A percentile compares a stretch with the other conserved stretches of the same genome.
Evolutionary conservation across 2,113 vertebrate genomes (phyloP).

Genomic region (Cyprinodon brontotheroides): DNA sequence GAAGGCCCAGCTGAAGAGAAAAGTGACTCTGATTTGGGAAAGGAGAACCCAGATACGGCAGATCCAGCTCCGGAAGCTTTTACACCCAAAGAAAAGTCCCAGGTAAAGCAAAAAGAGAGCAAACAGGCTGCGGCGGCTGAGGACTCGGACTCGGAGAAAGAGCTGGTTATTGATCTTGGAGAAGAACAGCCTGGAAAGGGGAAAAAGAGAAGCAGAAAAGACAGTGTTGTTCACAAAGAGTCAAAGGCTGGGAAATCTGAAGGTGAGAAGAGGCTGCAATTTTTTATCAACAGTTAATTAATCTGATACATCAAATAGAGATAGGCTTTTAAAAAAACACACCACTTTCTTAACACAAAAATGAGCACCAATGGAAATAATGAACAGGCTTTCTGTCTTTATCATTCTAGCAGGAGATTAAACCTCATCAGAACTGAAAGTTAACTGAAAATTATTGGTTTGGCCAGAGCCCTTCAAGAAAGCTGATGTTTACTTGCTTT

Average conservation of each 20-base stretch:
- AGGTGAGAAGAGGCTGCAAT: constrained; percentile 69
- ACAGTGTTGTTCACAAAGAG: constrained; percentile 80
- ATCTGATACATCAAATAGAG: neutral
- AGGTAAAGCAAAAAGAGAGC: constrained; percentile 83
- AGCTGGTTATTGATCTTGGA: constrained; percentile 96
- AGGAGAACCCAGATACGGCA: constrained; percentile 84
- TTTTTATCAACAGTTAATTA: constrained; percentile 11
- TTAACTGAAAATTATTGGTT: too few relatives aligned
- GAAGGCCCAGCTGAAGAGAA: constrained; percentile 81
- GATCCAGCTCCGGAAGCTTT: constrained; percentile 76
- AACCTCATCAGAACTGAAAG: too few relatives aligned
- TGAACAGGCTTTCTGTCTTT: too few relatives aligned
- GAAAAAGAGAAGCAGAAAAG: constrained; percentile 89
- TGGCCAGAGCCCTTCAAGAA: too few relatives aligned
- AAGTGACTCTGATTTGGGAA: constrained; percentile 76
- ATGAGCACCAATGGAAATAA: too few relatives aligned
- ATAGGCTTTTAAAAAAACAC: too few relatives aligned
- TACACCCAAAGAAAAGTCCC: constrained; percentile 83
- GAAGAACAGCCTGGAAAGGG: constrained; percentile 91
- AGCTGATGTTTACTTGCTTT: neutral
- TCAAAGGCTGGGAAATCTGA: constrained; percentile 83
- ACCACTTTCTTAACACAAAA: too few relatives aligned
- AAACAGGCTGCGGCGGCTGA: constrained; percentile 83
- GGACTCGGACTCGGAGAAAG: constrained; percentile 96
- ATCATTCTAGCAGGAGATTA: too few relatives aligned